Conservation (phyloP, 1,140 invertebrate species). For the Drosophila nikananu region DNA sequence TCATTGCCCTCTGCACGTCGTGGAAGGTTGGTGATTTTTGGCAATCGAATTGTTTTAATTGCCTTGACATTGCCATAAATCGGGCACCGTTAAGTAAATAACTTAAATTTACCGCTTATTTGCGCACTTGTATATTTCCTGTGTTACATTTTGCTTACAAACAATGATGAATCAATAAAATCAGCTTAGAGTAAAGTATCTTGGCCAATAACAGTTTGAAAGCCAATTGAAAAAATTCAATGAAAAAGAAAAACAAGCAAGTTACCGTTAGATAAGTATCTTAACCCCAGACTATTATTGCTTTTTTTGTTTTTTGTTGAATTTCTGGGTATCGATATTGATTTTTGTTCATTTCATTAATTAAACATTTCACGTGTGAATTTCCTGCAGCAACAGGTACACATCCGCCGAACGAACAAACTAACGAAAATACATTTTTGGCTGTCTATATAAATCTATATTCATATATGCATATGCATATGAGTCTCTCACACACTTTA, state of each 20-base stretch:
- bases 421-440: slow-evolving; percentile 25
- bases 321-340: slow-evolving; percentile 7
- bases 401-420: slow-evolving; percentile 30
- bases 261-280: slow-evolving; percentile 46
- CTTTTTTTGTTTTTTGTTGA: neutral
- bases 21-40: slow-evolving; percentile 32
- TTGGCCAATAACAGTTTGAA: slow-evolving; percentile 27
- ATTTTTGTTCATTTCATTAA: slow-evolving; percentile 52
- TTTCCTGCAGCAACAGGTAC: slow-evolving; percentile 62
- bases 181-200: slow-evolving; percentile 35
- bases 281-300: slow-evolving; percentile 21
- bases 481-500: slow-evolving; percentile 44
- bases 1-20: slow-evolving; percentile 21
- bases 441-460: slow-evolving; percentile 23
- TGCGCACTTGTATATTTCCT: neutral
- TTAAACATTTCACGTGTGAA: slow-evolving; percentile 71
- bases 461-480: slow-evolving; percentile 41
- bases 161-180: slow-evolving; percentile 23
- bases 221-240: slow-evolving; percentile 1
- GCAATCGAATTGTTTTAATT: slow-evolving; percentile 36
- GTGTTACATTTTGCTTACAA: neutral
- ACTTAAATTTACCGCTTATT: slow-evolving; percentile 24
- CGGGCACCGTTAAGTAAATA: slow-evolving; percentile 23
- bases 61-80: slow-evolving; percentile 33
- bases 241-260: slow-evolving; percentile 4